Base-by-base conservation (phyloP, 2,888 invertebrate genomes). In the Automeris io region DNA sequence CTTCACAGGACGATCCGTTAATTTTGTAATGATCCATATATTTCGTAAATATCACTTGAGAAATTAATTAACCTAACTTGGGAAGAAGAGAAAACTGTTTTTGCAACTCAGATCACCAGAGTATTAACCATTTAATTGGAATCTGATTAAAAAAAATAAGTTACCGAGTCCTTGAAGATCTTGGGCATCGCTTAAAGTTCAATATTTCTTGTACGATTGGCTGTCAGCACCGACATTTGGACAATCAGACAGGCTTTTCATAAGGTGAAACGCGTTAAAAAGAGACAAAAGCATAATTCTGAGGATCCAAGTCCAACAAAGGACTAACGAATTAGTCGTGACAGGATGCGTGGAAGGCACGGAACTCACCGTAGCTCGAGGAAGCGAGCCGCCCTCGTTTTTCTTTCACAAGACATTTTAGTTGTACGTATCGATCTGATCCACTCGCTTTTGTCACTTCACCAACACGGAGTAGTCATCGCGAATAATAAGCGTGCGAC, bases 401-500 rank as follows among this genome's bases (percentile, higher is more conserved):
- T 81, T 75, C 83, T 80, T 65, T 85, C 85, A 76, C 83, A 83
- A 78, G 85, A 86, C 85, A 86, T 86, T n/a, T n/a, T n/a, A n/a
- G 16, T 29, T 29, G 29, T 16, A 16, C n/a, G n/a, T 63, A 70
- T 70, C 47, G 19, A 56, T 68, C 70, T 54, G 57, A 51, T 70
- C 58, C 79, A 79, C 77, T 74, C 13, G 61, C 51, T 67, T 68
- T 67, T 67, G 75, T 51, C 75, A 82, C 80, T 81, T 80, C 79
- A 85, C 79, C 66, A 75, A 65, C 66, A 66, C 62, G 65, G 61
- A 62, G 68, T 62, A 73, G 77, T 62, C 85, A 83, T 85, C 70
- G 65, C 73, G 66, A 56, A 49, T 51, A 51, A 61, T 64, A 66
- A 75, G 70, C 70, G 65, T 70, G 73, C 77, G 71, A 66, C 65